A percentile compares a stretch with the other conserved stretches of the same genome.
These are phyloP conservation scores for Aelia acuminata DNA, from an alignment of 2,888 invertebrate genomes.

Conservation along the genomic window DNA sequence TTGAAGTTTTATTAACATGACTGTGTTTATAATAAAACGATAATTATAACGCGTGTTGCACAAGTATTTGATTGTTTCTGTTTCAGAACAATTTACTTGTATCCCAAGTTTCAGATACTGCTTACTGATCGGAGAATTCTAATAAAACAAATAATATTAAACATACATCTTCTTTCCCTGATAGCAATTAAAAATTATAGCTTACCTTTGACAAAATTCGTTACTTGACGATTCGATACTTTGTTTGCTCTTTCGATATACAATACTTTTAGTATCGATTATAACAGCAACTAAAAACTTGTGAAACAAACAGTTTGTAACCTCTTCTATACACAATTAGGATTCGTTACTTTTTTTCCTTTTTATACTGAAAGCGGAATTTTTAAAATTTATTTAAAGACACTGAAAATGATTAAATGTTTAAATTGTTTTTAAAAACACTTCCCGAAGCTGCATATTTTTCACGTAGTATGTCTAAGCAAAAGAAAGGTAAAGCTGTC, in stretches of 20 bases:
- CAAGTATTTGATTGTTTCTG: too few species aligned
- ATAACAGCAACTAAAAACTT: not conserved
- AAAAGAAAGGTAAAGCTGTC: slow-evolving; percentile 49
- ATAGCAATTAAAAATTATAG: too few species aligned
- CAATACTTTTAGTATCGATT: not conserved
- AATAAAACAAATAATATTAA: too few species aligned
- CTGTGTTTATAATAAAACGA: too few species aligned
- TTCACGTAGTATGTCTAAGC: slow-evolving; percentile 51
- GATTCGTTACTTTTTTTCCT: not conserved
- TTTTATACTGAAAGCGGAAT: not conserved
- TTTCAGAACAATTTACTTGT: too few species aligned
- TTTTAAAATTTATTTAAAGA: not conserved
- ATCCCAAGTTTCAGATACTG: too few species aligned
- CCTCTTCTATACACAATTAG: not conserved
- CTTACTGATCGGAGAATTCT: too few species aligned
- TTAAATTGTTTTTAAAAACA: not conserved
- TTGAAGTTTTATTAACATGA: too few species aligned
- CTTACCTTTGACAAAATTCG: not conserved
- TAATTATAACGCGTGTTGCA: too few species aligned
- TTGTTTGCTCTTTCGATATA: not conserved
- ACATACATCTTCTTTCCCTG: too few species aligned
- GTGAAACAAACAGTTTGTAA: not conserved
- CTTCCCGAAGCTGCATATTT: not conserved
- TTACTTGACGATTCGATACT: not conserved
- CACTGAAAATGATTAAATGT: slow-evolving; percentile 13